Evolutionary conservation across 2,797 vertebrate species (phyloP).

Genomic region (Clarias laeviceps): DNA sequence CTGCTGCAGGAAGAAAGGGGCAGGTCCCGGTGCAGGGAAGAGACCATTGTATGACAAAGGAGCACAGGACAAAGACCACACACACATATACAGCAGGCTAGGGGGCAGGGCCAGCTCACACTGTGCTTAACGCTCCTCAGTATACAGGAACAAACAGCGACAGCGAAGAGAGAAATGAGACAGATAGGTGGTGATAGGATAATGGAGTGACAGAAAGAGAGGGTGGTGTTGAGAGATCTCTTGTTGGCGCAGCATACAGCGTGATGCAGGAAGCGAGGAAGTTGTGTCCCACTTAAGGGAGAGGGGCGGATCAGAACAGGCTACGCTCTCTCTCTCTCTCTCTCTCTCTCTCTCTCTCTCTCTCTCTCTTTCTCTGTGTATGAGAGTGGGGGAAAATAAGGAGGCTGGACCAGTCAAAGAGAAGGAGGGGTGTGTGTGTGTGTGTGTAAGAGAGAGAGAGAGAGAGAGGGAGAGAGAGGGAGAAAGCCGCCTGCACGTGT

Average conservation of each 20-base stretch:
- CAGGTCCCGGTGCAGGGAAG: conserved; percentile 56
- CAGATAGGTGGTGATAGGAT: conserved; percentile 7
- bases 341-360: conserved; percentile 7
- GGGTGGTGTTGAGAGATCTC: conserved; percentile 35
- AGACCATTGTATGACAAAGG: conserved; percentile 61
- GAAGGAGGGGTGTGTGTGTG: conserved; percentile 16
- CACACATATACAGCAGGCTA: conserved; percentile 28
- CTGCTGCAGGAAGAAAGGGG: conserved; percentile 54
- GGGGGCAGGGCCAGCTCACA: conserved; percentile 57
- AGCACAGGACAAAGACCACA: conserved; percentile 57
- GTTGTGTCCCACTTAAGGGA: conserved; percentile 48
- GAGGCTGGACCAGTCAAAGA: conserved; percentile 24
- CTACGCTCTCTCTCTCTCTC: conserved; percentile 17
- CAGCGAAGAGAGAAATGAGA: neutral
- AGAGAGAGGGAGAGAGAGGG: neutral
- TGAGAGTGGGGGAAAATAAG: conserved; percentile 9
- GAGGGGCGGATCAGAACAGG: conserved; percentile 38
- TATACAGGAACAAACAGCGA: conserved; percentile 40
- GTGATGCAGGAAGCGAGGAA: conserved; percentile 36
- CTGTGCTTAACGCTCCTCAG: conserved; percentile 40
- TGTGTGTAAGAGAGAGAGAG: neutral
- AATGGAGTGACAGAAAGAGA: conserved; percentile 31
- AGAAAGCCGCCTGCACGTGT: conserved; percentile 28
- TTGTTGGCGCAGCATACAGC: conserved; percentile 33
- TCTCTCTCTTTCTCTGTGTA: neutral